phyloP scores from a whole-genome alignment of 53 echinoderm and acorn worm genomes.

The Actinopyga echinites region DNA sequence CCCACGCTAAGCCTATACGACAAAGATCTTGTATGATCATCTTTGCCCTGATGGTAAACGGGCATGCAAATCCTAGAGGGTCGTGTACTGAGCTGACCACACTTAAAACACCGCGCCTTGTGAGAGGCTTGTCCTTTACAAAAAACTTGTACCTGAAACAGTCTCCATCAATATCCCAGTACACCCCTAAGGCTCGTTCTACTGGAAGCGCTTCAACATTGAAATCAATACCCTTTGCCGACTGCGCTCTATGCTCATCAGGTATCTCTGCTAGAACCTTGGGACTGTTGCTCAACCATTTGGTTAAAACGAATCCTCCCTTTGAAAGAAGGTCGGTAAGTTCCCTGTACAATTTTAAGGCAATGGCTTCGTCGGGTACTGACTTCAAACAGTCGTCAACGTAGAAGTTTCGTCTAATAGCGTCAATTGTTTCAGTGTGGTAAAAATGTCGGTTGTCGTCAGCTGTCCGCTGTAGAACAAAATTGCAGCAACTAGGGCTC shows the following conservation, averaged over 20 bases:
- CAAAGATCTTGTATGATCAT: constrained; percentile 59
- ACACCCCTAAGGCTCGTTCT: no score
- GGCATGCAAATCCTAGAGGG: constrained; percentile 64
- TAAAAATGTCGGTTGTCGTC: background rate
- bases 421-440: background rate
- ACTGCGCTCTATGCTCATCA: no score
- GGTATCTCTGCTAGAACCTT: no score
- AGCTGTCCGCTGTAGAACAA: background rate
- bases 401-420: constrained; percentile 17
- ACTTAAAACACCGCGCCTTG: constrained; percentile 40
- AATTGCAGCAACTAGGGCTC: background rate
- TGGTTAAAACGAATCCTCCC: constrained; percentile 50
- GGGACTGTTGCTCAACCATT: constrained; percentile 54
- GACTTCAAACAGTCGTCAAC: constrained; percentile 33
- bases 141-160: constrained; percentile 53
- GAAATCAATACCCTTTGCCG: no score
- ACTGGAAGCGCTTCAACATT: no score
- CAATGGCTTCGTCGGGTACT: constrained; percentile 3
- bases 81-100: constrained; percentile 47
- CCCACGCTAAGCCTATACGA: constrained; percentile 58
- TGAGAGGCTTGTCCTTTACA: constrained; percentile 48
- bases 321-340: background rate
- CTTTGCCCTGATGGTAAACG: constrained; percentile 61
- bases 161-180: no score
- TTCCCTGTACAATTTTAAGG: no score